A percentile compares a stretch with the other conserved stretches of the same genome.
phyloP scores from a whole-genome alignment of 2,113 vertebrate species.

The Cryptomyrus ogoouensis region DNA sequence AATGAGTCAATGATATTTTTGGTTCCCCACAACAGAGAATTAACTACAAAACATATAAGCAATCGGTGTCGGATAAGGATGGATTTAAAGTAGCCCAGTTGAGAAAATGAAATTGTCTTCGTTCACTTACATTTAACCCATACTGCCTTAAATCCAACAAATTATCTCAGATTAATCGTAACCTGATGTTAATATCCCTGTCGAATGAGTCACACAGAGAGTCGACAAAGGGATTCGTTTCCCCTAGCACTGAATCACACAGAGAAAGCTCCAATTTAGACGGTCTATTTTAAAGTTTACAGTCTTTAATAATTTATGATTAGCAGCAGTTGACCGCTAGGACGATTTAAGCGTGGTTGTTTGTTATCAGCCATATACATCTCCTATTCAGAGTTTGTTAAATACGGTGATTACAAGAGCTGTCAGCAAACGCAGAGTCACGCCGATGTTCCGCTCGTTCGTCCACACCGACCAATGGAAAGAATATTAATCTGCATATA shows the following conservation, averaged over 20 bases:
- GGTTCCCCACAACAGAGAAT: neutral
- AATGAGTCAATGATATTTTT: neutral
- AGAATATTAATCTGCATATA: neutral
- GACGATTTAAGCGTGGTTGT: neutral
- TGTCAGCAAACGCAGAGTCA: neutral
- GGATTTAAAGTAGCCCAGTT: neutral
- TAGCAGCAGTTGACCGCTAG: neutral
- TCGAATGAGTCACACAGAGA: neutral
- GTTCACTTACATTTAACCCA: neutral
- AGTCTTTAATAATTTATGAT: neutral
- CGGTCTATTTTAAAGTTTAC: neutral
- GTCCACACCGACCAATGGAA: neutral
- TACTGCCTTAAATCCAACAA: neutral
- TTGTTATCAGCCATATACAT: neutral
- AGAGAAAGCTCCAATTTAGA: neutral
- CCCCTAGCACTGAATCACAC: neutral
- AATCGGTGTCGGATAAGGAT: neutral
- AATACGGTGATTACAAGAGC: neutral
- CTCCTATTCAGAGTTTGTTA: neutral
- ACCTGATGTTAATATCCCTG: neutral
- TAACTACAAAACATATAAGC: neutral
- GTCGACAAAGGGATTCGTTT: neutral
- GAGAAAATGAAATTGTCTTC: neutral
- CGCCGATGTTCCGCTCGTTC: neutral
- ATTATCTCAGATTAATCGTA: neutral